These are phyloP conservation scores for Ormyrus thymus DNA, from an alignment of 2,888 invertebrate species.

Conservation along the genomic window DNA sequence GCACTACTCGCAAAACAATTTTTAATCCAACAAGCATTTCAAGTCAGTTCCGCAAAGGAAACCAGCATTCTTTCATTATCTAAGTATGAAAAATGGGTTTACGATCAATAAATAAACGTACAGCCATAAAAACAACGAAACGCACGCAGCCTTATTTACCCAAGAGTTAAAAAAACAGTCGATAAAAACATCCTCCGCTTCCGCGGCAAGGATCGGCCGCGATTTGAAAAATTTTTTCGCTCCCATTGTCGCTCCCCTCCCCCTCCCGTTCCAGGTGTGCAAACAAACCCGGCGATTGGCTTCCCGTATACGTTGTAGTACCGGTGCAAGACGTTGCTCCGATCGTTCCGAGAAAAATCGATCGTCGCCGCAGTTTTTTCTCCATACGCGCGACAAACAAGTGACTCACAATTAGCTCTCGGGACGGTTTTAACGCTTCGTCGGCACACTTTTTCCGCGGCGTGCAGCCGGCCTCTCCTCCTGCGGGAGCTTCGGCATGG, in stretches of 20 bases:
- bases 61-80: too few species aligned
- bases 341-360: constrained; percentile 17
- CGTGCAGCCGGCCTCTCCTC: too few species aligned
- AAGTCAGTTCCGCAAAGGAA: too few species aligned
- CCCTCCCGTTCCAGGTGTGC: too few species aligned
- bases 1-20: too few species aligned
- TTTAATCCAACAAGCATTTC: too few species aligned
- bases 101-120: background rate
- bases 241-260: background rate
- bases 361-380: constrained; percentile 10
- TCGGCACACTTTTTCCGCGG: too few species aligned
- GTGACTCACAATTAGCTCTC: constrained; percentile 36
- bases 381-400: background rate
- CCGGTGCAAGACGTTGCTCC: background rate
- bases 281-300: too few species aligned
- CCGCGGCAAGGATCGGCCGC: background rate
- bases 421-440: constrained; percentile 25
- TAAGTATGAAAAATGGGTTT: background rate
- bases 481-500: background rate
- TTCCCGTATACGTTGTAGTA: too few species aligned
- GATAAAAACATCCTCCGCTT: too few species aligned
- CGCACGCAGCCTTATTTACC: background rate
- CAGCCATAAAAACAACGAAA: too few species aligned
- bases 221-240: background rate
- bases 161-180: too few species aligned